Conservation (phyloP, 1,140 invertebrate genomes). For the Brachionus manjavacas region DNA sequence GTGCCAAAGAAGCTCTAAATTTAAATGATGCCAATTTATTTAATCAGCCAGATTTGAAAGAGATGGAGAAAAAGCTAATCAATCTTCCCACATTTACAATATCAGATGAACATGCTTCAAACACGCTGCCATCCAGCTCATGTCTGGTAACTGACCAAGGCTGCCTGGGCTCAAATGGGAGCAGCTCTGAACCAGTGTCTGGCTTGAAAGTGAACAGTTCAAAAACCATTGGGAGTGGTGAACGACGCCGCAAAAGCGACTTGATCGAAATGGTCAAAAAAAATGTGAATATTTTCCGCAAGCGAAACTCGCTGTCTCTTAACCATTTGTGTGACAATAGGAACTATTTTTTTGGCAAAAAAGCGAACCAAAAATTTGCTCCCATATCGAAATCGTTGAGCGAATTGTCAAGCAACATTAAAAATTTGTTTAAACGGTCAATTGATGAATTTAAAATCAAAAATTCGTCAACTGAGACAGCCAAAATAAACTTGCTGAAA, state of each 20-base stretch:
- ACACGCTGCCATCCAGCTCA: background rate
- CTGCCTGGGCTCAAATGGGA: background rate
- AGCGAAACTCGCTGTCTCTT: background rate
- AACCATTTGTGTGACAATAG: constrained; percentile 12
- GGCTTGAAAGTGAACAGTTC: no score
- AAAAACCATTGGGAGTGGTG: background rate
- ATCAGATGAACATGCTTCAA: constrained; percentile 25
- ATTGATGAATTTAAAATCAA: background rate
- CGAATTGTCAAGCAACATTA: background rate
- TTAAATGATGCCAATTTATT: background rate
- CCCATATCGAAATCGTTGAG: background rate
- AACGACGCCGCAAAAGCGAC: background rate
- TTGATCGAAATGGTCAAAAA: background rate
- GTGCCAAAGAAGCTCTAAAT: background rate
- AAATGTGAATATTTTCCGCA: constrained; percentile 9
- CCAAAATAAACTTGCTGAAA: background rate
- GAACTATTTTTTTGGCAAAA: background rate
- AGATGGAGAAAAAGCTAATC: constrained; percentile 54
- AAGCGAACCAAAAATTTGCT: background rate
- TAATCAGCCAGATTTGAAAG: constrained; percentile 48
- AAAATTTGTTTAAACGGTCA: background rate
- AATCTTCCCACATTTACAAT: constrained; percentile 57
- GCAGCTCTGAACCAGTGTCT: background rate
- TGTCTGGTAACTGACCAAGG: background rate
- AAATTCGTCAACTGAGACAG: background rate